These are phyloP conservation scores for Meiosimyza decipiens DNA, from an alignment of 2,888 invertebrate genomes.

Conservation along the genomic window DNA sequence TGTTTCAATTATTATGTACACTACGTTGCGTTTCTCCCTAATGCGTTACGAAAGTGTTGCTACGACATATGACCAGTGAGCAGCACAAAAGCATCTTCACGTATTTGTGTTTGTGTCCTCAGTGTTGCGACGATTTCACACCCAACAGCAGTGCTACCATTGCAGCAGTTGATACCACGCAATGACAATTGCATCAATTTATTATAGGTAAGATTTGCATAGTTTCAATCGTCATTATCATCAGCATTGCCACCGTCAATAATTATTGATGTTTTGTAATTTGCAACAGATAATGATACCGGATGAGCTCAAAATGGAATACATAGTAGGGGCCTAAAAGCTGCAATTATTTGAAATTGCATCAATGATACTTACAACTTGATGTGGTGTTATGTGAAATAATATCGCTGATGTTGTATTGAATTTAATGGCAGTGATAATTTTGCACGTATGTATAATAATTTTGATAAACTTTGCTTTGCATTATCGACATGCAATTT, in stretches of 20 bases:
- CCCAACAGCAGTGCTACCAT: background rate
- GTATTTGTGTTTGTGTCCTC: background rate
- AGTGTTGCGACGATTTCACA: background rate
- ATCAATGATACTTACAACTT: conserved; percentile 5
- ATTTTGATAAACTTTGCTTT: too few species aligned
- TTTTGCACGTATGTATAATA: too few species aligned
- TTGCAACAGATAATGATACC: background rate
- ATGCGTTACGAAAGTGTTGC: background rate
- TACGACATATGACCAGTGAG: conserved; percentile 4
- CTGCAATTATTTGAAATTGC: conserved; percentile 6
- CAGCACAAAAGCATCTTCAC: background rate
- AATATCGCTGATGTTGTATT: background rate
- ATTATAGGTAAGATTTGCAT: background rate
- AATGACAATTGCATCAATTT: background rate
- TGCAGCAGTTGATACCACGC: background rate
- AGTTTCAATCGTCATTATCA: background rate
- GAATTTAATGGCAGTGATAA: too few species aligned
- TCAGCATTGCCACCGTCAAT: background rate
- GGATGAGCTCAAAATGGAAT: background rate
- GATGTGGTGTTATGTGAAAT: background rate
- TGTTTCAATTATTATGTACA: conserved; percentile 17
- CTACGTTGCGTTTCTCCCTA: conserved; percentile 1
- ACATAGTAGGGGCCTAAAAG: background rate
- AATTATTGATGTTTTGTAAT: conserved; percentile 9
- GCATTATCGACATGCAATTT: too few species aligned